Evolutionary conservation across 2,797 vertebrate species (phyloP).

Genomic region (Malacoctenus gilli): DNA sequence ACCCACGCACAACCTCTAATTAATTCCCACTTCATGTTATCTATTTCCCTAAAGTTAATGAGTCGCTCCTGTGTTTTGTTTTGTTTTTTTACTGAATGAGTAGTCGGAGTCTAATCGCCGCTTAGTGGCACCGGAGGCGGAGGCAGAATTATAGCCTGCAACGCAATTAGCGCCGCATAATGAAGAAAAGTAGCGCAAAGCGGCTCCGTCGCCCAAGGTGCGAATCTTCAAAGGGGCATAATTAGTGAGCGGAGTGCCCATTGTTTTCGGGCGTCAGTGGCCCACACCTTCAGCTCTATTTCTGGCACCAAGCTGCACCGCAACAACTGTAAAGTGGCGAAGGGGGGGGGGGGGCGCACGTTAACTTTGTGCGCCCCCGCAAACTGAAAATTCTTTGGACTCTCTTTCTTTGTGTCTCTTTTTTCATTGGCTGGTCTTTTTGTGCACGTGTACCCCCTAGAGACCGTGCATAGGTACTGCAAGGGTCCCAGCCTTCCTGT

Average conservation of each 20-base stretch:
- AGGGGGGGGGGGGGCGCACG: too few relatives aligned
- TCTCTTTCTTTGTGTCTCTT: too few relatives aligned
- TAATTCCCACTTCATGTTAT: conserved; percentile 40
- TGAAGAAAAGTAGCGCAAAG: conserved; percentile 48
- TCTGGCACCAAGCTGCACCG: background rate
- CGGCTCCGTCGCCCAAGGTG: conserved; percentile 40
- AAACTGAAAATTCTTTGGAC: too few relatives aligned
- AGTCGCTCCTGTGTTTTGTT: conserved; percentile 32
- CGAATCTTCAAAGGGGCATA: conserved; percentile 51
- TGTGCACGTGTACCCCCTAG: too few relatives aligned
- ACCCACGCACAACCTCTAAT: conserved; percentile 23
- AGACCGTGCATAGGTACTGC: too few relatives aligned
- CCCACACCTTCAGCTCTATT: conserved; percentile 2
- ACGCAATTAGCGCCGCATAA: conserved; percentile 43
- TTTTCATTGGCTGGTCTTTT: too few relatives aligned
- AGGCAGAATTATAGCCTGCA: conserved; percentile 47
- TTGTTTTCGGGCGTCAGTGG: conserved; percentile 15
- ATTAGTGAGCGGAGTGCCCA: conserved; percentile 37
- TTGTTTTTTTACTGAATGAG: conserved; percentile 38
- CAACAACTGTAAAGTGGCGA: too few relatives aligned
- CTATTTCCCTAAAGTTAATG: conserved; percentile 39
- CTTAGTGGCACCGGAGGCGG: conserved; percentile 41
- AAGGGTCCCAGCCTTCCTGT: too few relatives aligned
- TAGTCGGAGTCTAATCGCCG: conserved; percentile 25
- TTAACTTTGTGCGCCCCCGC: too few relatives aligned